Conservation (phyloP, 2,888 invertebrate species). For the Keiferia lycopersicella region DNA sequence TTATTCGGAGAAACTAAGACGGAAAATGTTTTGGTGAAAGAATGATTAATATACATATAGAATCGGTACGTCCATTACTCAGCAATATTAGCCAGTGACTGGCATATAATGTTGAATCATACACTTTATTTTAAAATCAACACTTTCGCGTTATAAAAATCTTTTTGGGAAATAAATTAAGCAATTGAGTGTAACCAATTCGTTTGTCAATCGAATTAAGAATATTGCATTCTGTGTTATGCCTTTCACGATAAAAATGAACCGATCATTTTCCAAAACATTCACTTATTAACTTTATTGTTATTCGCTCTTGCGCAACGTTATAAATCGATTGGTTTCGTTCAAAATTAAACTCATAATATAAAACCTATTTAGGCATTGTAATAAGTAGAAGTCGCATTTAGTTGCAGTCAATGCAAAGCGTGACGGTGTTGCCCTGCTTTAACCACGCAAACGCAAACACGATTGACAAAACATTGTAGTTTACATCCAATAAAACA, state of each 20-base stretch:
- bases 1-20: not conserved
- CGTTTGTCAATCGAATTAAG: not conserved
- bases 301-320: not conserved
- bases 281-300: conserved; percentile 33
- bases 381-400: conserved; percentile 70
- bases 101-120: not conserved
- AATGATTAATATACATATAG: not conserved
- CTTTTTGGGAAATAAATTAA: not conserved
- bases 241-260: conserved; percentile 12
- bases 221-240: conserved; percentile 13
- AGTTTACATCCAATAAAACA: not conserved
- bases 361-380: conserved; percentile 66
- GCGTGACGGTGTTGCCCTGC: conserved; percentile 69
- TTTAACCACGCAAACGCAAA: not conserved
- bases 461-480: not conserved
- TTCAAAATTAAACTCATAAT: conserved; percentile 52
- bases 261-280: conserved; percentile 26
- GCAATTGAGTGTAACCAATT: conserved; percentile 11
- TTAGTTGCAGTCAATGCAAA: conserved; percentile 69
- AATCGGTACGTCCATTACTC: too few species aligned
- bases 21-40: not conserved
- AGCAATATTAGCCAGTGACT: too few species aligned
- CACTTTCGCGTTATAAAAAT: too few species aligned
- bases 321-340: conserved; percentile 29
- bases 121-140: too few species aligned